Evolutionary conservation across 2,113 vertebrate genomes (phyloP).

Genomic region (Nettapus auritus): DNA sequence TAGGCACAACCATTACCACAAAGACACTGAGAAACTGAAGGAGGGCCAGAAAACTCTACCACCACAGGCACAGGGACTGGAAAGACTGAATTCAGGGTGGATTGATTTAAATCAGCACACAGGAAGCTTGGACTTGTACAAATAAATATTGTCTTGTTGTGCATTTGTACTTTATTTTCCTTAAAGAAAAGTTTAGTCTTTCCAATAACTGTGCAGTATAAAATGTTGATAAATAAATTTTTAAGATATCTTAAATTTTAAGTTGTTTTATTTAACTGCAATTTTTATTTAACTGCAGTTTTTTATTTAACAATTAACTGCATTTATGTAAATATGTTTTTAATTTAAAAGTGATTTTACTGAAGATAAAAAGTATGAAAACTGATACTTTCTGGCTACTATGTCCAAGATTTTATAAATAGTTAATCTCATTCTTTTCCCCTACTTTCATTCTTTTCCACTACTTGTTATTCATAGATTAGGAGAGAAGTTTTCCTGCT

Average conservation of each 20-base stretch:
- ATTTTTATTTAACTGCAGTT: background rate
- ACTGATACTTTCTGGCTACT: background rate
- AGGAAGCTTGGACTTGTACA: constrained; percentile 55
- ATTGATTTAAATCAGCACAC: constrained; percentile 62
- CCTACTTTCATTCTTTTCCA: background rate
- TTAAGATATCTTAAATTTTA: background rate
- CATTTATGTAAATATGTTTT: background rate
- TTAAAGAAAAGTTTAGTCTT: constrained; percentile 19
- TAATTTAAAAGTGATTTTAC: background rate
- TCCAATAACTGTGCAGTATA: background rate
- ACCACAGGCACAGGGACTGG: constrained; percentile 23
- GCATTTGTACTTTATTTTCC: constrained; percentile 9
- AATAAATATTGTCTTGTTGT: constrained; percentile 10
- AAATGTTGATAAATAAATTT: background rate
- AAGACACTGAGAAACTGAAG: constrained; percentile 56
- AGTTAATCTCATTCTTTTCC: background rate
- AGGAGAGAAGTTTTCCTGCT: background rate
- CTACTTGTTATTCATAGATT: background rate
- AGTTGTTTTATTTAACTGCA: background rate
- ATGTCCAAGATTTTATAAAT: background rate
- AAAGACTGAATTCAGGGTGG: constrained; percentile 48
- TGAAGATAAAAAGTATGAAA: background rate
- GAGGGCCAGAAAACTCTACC: constrained; percentile 58
- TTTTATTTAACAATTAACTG: background rate
- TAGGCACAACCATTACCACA: constrained; percentile 60